phyloP scores from a whole-genome alignment of 2,888 invertebrate species.

The Acronicta alni region DNA sequence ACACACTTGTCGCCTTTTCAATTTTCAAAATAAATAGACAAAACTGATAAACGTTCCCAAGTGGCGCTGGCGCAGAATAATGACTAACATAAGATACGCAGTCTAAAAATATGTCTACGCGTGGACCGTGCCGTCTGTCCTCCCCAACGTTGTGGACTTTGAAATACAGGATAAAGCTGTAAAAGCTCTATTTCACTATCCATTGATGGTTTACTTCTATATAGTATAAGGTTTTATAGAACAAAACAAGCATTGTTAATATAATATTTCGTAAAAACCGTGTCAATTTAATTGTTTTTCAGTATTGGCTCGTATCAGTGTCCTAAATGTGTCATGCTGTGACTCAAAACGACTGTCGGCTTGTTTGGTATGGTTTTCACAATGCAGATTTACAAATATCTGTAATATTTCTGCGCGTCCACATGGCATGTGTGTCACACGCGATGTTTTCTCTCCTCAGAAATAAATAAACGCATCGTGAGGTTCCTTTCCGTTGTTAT shows the following conservation, averaged over 20 bases:
- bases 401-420: slow-evolving; percentile 40
- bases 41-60: slow-evolving; percentile 55
- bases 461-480: slow-evolving; percentile 5
- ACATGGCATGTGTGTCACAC: slow-evolving; percentile 40
- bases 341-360: slow-evolving; percentile 69
- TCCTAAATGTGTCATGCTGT: slow-evolving; percentile 81
- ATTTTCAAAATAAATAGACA: slow-evolving; percentile 44
- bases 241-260: slow-evolving; percentile 18
- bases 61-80: slow-evolving; percentile 57
- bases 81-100: slow-evolving; percentile 78
- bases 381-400: slow-evolving; percentile 52
- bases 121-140: slow-evolving; percentile 68
- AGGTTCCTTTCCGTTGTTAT: not conserved
- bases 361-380: slow-evolving; percentile 65
- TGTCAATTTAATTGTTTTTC: slow-evolving; percentile 38
- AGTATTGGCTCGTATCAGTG: slow-evolving; percentile 65
- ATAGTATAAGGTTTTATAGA: rapidly evolving
- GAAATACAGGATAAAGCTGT: slow-evolving; percentile 23
- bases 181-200: slow-evolving; percentile 12
- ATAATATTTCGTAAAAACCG: not conserved
- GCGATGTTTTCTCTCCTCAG: slow-evolving; percentile 36
- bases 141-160: slow-evolving; percentile 68
- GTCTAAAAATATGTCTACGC: slow-evolving; percentile 80
- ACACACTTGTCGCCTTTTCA: slow-evolving; percentile 10
- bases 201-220: slow-evolving; percentile 20